Base-by-base conservation (phyloP, 2,797 vertebrate species). In the Okamejei kenojei region DNA sequence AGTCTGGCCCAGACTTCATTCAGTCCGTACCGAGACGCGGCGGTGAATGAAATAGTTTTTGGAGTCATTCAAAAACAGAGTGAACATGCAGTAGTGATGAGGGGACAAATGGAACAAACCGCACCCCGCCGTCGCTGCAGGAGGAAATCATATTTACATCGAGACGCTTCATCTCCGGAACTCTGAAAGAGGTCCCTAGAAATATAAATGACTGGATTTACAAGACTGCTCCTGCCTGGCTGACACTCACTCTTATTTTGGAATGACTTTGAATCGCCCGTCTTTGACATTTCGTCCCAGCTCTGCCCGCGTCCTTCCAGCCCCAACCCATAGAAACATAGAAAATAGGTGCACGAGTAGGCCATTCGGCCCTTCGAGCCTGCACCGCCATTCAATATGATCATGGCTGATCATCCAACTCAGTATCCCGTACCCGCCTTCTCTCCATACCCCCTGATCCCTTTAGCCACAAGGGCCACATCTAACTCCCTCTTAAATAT, bases 21-120 rank as follows among this genome's bases (percentile, higher is more conserved):
- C 38, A 9, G n/a, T 65, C 84, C 19, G 65, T 68, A 35, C 84
- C 65, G 17, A 88, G 32, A 88, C 5, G 61, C n/a, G 65, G 84
- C 84, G 15, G 65, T 65, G 15, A 88, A 88, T 68, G 15, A 65
- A 88, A 61, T 15, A 15, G 17, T 35, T 88, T 68, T 88, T 88
- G 63, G 84, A 65, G 84, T 88, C n/a, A 32, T 88, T 88, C 84
- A 45, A 92, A 92, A 92, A 54, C 38, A 92, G 71, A 73, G 68
- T 74, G 90, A 92, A 73, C 71, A 92, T 92, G 90, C 90, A 92
- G 71, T 11, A n/a, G 68, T 7, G 71, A 68, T 90, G 1, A 54
- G 23, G 21, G n/a, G 21, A 35, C 74, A 74, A n/a, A 71, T 76
- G 71, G 71, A 76, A 23, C 45, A 45, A 45, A 45, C 11, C 71